A percentile compares a stretch with the other conserved stretches of the same genome.
Evolutionary conservation across 2,888 invertebrate species (phyloP).

Genomic region (Diarsia rubi): DNA sequence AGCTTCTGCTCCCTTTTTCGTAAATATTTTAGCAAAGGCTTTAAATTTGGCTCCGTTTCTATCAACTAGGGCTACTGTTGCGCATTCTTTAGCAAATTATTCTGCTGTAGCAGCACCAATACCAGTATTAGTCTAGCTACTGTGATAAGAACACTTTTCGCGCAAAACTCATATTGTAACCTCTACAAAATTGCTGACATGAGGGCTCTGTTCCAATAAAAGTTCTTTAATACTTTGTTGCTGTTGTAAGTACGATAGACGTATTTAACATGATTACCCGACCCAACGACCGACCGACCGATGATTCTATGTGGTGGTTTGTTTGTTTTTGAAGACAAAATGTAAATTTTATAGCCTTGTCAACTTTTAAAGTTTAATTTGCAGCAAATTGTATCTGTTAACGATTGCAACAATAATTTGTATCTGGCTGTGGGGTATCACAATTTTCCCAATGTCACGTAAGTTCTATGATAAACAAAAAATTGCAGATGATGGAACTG

Average conservation of each 20-base stretch:
- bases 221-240: not conserved
- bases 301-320: too few relatives aligned
- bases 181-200: not conserved
- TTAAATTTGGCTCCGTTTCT: slow-evolving; percentile 72
- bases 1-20: slow-evolving; percentile 55
- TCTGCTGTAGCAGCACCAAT: slow-evolving; percentile 75
- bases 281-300: too few relatives aligned
- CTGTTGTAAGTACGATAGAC: not conserved
- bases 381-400: too few relatives aligned
- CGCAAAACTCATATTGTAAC: slow-evolving; percentile 69
- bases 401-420: too few relatives aligned
- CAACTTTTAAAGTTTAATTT: too few relatives aligned
- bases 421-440: too few relatives aligned
- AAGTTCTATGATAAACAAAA: too few relatives aligned
- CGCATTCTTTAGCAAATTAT: slow-evolving; percentile 73
- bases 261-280: too few relatives aligned
- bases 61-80: slow-evolving; percentile 71
- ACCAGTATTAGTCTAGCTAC: slow-evolving; percentile 75
- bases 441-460: too few relatives aligned
- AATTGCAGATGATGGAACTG: too few relatives aligned
- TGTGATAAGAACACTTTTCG: slow-evolving; percentile 77
- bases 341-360: too few relatives aligned
- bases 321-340: too few relatives aligned
- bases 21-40: slow-evolving; percentile 63
- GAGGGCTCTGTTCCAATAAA: not conserved